Evolutionary conservation across 2,113 vertebrate genomes (phyloP), one percentile per base, ranked within the genome.

Genomic region (Amblyopsis rosae): DNA sequence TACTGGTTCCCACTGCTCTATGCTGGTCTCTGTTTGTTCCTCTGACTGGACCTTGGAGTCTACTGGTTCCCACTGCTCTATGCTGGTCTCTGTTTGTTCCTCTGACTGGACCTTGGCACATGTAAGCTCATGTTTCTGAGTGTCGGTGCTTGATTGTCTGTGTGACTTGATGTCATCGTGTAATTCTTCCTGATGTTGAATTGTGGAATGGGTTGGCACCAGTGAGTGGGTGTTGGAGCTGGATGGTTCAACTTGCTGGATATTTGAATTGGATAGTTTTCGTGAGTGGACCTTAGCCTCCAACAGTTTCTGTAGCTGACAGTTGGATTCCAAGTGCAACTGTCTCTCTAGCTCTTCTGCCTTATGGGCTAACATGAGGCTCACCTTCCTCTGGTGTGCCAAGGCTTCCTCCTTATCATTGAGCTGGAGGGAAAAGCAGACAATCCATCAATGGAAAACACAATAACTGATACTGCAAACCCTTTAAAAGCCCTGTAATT

Each of bases 321-420:
- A 12, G 0, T 48, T 35, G 62, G 77, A 71, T 59, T 76, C 69
- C 1, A 55, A 26, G 15, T 77, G 86, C 17, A 76, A 60, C n/a
- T 76, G 72, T 2, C 54, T 84, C 67, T 93, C 90, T 76, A 93
- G 92, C 19, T 86, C 86, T 82, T 96, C 94, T 3, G 95, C 73
- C 0, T 86, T 90, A 9, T 88, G 93, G 0, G 96, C 96, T 48
- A 98, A 86, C 96, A 98, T 97, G 80, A 96, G 94, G 81, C 95
- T 98, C 45, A 98, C 96, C 86, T 96, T 98, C 67, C 95, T 94
- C 76, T 98, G 96, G 84, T 98, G 96, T 2, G 96, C 96, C 79
- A 98, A 66, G 6, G 94, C 95, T 83, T 94, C 96, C 66, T 98
- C 96, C 77, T 96, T 98, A 83, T 98, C 96, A 47, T 95, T 96